Conservation (phyloP, 2,888 invertebrate genomes). For the Dorcus parallelipipedus region DNA sequence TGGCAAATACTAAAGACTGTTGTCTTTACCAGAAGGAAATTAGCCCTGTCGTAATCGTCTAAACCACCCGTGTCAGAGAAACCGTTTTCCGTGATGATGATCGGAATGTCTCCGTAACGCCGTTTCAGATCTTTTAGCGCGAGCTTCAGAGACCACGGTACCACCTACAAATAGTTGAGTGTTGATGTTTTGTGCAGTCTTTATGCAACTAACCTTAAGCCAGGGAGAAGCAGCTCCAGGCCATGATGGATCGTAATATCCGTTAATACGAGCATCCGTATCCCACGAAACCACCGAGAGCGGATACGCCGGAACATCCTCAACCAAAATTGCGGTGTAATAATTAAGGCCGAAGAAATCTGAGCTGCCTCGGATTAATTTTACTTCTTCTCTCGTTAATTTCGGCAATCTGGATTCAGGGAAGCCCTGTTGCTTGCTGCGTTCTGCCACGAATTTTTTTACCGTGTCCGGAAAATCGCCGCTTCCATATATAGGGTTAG, state of each 20-base stretch:
- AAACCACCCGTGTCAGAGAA: constrained; percentile 5
- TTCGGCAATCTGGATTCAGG: constrained; percentile 58
- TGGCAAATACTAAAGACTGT: neutral
- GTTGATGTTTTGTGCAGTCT: neutral
- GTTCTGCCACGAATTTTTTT: constrained; percentile 54
- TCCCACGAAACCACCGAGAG: neutral
- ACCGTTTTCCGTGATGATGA: constrained; percentile 13
- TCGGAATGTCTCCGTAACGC: constrained; percentile 9
- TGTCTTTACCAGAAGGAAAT: constrained; percentile 5
- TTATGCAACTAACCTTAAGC: constrained; percentile 42
- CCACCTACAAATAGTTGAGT: constrained; percentile 1
- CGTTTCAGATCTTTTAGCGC: constrained; percentile 4
- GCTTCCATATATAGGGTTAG: constrained; percentile 59
- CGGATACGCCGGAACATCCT: constrained; percentile 54
- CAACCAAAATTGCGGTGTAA: constrained; percentile 53
- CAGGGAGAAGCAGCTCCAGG: constrained; percentile 49
- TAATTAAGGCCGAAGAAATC: constrained; percentile 76
- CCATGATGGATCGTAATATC: constrained; percentile 48
- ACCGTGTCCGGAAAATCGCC: constrained; percentile 66
- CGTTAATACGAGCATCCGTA: constrained; percentile 44
- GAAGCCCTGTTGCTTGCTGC: constrained; percentile 58
- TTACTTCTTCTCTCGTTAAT: constrained; percentile 59
- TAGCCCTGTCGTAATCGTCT: constrained; percentile 8
- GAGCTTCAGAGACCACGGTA: constrained; percentile 6
- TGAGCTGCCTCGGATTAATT: constrained; percentile 55